These are phyloP conservation scores for Bombus waltoni DNA, from an alignment of 1,140 invertebrate genomes.

Conservation along the genomic window DNA sequence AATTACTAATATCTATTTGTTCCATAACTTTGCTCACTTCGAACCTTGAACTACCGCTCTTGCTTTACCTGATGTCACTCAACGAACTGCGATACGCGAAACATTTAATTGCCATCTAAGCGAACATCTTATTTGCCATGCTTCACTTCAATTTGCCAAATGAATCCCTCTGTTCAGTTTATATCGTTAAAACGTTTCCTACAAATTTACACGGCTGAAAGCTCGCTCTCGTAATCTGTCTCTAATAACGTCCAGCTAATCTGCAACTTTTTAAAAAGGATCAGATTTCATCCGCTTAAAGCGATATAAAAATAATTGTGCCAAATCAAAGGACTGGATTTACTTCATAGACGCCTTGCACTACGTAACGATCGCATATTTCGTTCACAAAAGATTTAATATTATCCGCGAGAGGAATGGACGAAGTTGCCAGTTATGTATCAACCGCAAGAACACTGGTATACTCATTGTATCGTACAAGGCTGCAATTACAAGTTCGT, in stretches of 20 bases:
- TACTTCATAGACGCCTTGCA: neutral
- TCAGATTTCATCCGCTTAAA: neutral
- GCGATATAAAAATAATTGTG: neutral
- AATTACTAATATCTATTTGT: slow-evolving; percentile 2
- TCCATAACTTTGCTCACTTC: too few relatives aligned
- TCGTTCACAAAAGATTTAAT: neutral
- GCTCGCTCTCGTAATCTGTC: neutral
- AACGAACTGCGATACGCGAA: neutral
- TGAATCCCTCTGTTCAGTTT: neutral
- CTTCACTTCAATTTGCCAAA: neutral
- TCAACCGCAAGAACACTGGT: neutral
- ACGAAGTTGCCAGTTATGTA: neutral
- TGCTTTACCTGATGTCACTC: too few relatives aligned
- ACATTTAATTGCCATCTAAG: slow-evolving; percentile 6
- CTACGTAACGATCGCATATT: neutral
- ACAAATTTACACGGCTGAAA: neutral
- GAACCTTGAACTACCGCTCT: too few relatives aligned
- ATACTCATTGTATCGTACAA: neutral
- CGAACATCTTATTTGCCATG: neutral
- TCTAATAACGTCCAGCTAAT: too few relatives aligned
- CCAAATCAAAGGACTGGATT: neutral
- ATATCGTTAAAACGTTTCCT: neutral
- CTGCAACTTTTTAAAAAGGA: neutral
- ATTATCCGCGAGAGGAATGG: neutral
- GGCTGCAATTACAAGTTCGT: slow-evolving; percentile 17